Conservation (phyloP, 1,140 invertebrate species). For the Temnothorax curvispinosus region DNA sequence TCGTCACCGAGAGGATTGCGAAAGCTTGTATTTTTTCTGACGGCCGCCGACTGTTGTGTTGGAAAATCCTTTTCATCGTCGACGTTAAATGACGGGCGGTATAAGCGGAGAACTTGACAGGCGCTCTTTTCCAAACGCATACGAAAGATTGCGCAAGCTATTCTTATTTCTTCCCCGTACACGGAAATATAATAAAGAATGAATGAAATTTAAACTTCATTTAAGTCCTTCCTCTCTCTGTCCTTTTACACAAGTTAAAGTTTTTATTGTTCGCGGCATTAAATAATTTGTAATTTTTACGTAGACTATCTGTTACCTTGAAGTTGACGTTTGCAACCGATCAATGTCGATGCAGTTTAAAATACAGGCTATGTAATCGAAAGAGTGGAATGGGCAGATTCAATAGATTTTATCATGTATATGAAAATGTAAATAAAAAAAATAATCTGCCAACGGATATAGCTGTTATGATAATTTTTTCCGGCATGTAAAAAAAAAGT, state of each 20-base stretch:
- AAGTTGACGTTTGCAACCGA: neutral
- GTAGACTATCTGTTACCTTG: neutral
- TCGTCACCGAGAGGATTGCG: slow-evolving; percentile 3
- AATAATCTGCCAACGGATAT: neutral
- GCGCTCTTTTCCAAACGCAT: slow-evolving; percentile 19
- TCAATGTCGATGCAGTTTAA: neutral
- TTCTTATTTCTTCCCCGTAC: slow-evolving; percentile 13
- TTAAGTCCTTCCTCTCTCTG: neutral
- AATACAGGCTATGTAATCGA: neutral
- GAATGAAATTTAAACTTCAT: slow-evolving; percentile 13
- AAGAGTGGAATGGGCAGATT: neutral
- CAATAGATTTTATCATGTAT: neutral
- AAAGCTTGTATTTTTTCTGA: slow-evolving; percentile 20
- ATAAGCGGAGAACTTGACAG: neutral
- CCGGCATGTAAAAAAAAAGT: neutral
- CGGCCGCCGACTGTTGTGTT: neutral
- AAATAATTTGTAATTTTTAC: neutral
- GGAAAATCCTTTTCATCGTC: slow-evolving; percentile 33
- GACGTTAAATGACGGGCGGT: slow-evolving; percentile 6
- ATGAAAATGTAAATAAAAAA: slow-evolving; percentile 1
- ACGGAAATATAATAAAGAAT: slow-evolving; percentile 5
- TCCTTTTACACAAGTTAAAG: neutral
- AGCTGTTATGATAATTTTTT: slow-evolving; percentile 28
- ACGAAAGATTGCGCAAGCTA: neutral
- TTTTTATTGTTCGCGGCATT: neutral